phyloP scores from a whole-genome alignment of 2,113 vertebrate genomes.

The Guaruba guarouba region DNA sequence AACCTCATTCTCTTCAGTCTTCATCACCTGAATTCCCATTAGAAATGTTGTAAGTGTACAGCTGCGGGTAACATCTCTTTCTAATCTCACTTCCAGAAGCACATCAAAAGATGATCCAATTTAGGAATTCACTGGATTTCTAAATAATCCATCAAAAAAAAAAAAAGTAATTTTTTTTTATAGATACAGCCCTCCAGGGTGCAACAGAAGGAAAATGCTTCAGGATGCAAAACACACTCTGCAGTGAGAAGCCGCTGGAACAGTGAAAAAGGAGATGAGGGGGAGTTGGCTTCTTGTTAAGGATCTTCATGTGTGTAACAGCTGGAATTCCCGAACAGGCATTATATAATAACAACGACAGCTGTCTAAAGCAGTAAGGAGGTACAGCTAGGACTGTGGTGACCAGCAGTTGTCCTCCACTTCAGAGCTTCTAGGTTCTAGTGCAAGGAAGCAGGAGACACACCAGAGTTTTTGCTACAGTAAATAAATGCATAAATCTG shows the following conservation, averaged over 20 bases:
- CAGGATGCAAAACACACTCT: background rate
- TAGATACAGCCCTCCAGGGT: background rate
- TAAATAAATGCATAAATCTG: background rate
- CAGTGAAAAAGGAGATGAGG: background rate
- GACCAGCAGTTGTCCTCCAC: background rate
- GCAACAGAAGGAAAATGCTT: conserved; percentile 9
- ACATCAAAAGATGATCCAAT: background rate
- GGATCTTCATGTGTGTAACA: background rate
- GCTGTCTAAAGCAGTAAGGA: background rate
- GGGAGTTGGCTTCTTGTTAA: background rate
- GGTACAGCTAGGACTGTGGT: background rate
- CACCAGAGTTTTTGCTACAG: background rate
- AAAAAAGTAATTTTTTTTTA: background rate
- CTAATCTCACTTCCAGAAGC: conserved; percentile 1
- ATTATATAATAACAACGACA: conserved; percentile 10
- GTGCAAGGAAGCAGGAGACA: background rate
- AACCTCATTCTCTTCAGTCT: background rate
- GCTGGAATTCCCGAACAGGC: conserved; percentile 39
- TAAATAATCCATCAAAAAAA: background rate
- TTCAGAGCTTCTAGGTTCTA: background rate
- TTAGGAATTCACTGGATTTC: background rate
- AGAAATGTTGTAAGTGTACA: background rate
- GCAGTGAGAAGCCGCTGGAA: background rate
- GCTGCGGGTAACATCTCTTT: background rate
- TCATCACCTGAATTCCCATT: background rate